Evolutionary conservation across 2,888 invertebrate genomes (phyloP).

Genomic region (Erebia palarica): DNA sequence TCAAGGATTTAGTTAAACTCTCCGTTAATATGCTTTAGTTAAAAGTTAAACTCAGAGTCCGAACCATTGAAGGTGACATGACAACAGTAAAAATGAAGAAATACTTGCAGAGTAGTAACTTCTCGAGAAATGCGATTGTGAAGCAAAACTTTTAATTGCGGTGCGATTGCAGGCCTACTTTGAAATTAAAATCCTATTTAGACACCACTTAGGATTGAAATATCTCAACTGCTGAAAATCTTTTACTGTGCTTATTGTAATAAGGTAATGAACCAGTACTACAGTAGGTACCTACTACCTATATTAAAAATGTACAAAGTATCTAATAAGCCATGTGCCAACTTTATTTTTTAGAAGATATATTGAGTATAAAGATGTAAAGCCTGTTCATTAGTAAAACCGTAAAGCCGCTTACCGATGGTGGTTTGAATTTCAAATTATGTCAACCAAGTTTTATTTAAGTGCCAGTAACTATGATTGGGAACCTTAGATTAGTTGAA

Average conservation of each 20-base stretch:
- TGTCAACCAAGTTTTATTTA: too few relatives aligned
- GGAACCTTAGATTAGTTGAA: too few relatives aligned
- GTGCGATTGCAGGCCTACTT: constrained; percentile 11
- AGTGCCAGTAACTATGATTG: too few relatives aligned
- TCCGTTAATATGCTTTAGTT: neutral
- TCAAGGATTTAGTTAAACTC: constrained; percentile 1
- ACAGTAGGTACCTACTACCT: too few relatives aligned
- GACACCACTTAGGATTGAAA: neutral
- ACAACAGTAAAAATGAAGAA: constrained; percentile 13
- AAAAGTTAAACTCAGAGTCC: neutral
- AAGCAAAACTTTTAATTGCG: constrained; percentile 30
- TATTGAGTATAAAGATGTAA: too few relatives aligned
- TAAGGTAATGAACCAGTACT: too few relatives aligned
- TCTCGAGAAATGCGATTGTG: constrained; percentile 21
- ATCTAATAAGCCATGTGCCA: too few relatives aligned
- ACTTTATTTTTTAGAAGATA: too few relatives aligned
- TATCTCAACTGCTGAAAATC: neutral
- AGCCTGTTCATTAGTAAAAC: too few relatives aligned
- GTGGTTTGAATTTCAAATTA: too few relatives aligned
- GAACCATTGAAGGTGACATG: constrained; percentile 22
- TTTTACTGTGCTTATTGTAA: neutral
- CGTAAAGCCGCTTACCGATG: too few relatives aligned
- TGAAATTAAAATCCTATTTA: constrained; percentile 24
- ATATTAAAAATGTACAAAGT: too few relatives aligned
- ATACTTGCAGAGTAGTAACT: constrained; percentile 19